A percentile compares a stretch with the other conserved stretches of the same genome.
phyloP scores from a whole-genome alignment of 2,113 vertebrate species.

The Epinephelus fuscoguttatus region DNA sequence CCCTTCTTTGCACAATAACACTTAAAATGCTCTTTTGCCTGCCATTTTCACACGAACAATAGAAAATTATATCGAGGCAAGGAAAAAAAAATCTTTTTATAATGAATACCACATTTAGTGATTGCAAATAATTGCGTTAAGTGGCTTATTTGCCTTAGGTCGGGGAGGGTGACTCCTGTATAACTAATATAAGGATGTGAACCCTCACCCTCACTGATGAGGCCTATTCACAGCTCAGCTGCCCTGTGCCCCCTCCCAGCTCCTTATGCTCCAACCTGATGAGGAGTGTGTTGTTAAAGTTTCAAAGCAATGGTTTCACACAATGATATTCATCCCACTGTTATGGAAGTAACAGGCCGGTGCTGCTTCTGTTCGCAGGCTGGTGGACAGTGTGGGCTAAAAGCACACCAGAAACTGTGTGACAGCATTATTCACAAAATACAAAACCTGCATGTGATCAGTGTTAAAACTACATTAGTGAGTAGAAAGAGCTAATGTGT shows the following conservation, averaged over 20 bases:
- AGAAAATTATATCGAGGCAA: conserved; percentile 83
- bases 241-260: conserved; percentile 88
- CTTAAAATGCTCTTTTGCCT: conserved; percentile 83
- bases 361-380: conserved; percentile 33
- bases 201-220: conserved; percentile 97
- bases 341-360: conserved; percentile 42
- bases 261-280: conserved; percentile 84
- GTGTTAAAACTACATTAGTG: background rate
- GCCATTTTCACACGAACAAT: conserved; percentile 85
- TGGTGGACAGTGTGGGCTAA: conserved; percentile 12
- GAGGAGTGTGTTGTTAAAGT: conserved; percentile 89
- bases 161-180: conserved; percentile 91
- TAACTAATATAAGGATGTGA: conserved; percentile 92
- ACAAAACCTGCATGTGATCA: conserved; percentile 1
- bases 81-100: conserved; percentile 85
- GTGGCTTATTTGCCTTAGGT: conserved; percentile 91
- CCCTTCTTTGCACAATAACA: conserved; percentile 79
- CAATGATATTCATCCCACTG: conserved; percentile 83
- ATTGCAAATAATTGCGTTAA: conserved; percentile 98
- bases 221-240: conserved; percentile 94
- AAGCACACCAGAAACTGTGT: background rate
- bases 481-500: background rate
- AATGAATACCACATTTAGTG: conserved; percentile 97
- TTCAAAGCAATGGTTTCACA: conserved; percentile 81
- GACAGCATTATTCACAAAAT: background rate